Conservation (phyloP, 2,888 invertebrate species). For the Rapana venosa region DNA sequence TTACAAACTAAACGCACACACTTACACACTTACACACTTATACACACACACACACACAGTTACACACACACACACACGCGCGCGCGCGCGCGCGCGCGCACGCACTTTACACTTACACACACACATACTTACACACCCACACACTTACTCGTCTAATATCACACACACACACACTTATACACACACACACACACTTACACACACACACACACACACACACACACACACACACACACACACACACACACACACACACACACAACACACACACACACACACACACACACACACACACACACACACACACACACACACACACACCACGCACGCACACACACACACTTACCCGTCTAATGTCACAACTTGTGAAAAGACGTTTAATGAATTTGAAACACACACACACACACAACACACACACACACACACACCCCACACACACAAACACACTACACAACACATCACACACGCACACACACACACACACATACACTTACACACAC, state of each 20-base stretch:
- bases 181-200: not conserved
- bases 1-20: not conserved
- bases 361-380: too few relatives aligned
- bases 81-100: not conserved
- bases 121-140: not conserved
- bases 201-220: conserved; percentile 23
- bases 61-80: not conserved
- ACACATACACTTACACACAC: not conserved
- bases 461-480: not conserved
- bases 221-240: too few relatives aligned
- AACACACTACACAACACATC: too few relatives aligned
- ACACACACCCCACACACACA: not conserved
- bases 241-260: not conserved
- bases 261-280: not conserved
- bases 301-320: conserved; percentile 1
- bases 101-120: not conserved
- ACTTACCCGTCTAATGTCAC: too few relatives aligned
- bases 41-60: too few relatives aligned
- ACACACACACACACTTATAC: not conserved
- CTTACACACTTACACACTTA: not conserved
- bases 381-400: too few relatives aligned
- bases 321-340: conserved; percentile 4
- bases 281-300: not conserved
- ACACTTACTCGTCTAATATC: too few relatives aligned
- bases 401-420: not conserved